Conservation (phyloP, 1,140 invertebrate genomes). For the Arion vulgaris region DNA sequence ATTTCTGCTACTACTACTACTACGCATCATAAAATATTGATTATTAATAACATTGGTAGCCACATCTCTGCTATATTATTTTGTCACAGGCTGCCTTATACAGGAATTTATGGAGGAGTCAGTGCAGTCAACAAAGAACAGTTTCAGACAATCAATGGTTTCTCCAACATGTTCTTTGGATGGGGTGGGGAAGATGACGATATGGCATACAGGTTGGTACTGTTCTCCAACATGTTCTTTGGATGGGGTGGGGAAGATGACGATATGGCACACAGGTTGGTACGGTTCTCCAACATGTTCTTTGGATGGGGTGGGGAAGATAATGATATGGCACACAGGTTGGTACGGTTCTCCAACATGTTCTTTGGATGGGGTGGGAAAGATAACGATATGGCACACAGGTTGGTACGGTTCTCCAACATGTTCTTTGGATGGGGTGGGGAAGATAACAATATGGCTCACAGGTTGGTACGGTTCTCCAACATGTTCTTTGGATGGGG, state of each 20-base stretch:
- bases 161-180: constrained; percentile 90
- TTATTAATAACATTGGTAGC: too few species aligned
- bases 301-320: constrained; percentile 82
- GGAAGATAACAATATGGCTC: too few species aligned
- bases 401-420: too few species aligned
- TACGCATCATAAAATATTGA: too few species aligned
- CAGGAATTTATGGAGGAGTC: constrained; percentile 57
- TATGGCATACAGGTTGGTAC: constrained; percentile 49
- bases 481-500: constrained; percentile 90
- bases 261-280: constrained; percentile 54
- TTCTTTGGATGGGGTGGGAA: constrained; percentile 85
- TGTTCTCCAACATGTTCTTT: constrained; percentile 91
- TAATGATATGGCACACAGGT: constrained; percentile 60
- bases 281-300: constrained; percentile 91
- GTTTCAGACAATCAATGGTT: constrained; percentile 88
- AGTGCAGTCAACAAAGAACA: constrained; percentile 70
- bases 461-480: too few species aligned
- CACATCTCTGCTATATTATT: constrained; percentile 23
- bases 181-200: constrained; percentile 77
- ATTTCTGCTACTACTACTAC: too few species aligned
- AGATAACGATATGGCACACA: constrained; percentile 62
- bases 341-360: constrained; percentile 86
- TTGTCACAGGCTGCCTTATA: constrained; percentile 58
- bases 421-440: too few species aligned
- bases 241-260: constrained; percentile 80